Evolutionary conservation across 1,140 invertebrate species (phyloP).

Genomic region (Trichonephila clavipes): DNA sequence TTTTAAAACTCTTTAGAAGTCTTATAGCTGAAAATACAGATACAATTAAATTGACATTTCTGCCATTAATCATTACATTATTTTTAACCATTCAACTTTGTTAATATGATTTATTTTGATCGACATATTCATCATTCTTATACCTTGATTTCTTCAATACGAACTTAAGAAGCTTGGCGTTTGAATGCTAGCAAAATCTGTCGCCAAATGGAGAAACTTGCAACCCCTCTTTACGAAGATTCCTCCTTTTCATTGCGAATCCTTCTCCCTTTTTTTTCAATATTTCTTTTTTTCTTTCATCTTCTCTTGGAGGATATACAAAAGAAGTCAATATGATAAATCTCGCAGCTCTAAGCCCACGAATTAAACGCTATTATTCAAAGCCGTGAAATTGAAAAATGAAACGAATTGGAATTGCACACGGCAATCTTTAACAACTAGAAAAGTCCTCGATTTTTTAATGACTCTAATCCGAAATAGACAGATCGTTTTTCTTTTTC

Average conservation of each 20-base stretch:
- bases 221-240: not conserved
- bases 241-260: conserved; percentile 1
- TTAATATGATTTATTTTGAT: no score
- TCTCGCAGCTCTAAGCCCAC: conserved; percentile 43
- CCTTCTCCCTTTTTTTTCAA: not conserved
- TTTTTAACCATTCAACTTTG: no score
- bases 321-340: conserved; percentile 75
- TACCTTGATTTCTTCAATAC: no score
- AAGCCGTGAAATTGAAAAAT: conserved; percentile 75
- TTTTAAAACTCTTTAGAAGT: no score
- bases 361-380: conserved; percentile 71
- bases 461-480: conserved; percentile 73
- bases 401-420: conserved; percentile 65
- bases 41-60: no score
- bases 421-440: conserved; percentile 41
- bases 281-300: conserved; percentile 36
- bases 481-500: conserved; percentile 57
- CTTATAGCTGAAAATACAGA: no score
- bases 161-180: not conserved
- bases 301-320: conserved; percentile 56
- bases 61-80: no score
- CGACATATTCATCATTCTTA: no score
- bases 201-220: not conserved
- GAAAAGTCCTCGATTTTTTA: conserved; percentile 38
- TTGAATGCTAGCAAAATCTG: not conserved